phyloP scores from a whole-genome alignment of 2,888 invertebrate species.

The Conomelus anceps region DNA sequence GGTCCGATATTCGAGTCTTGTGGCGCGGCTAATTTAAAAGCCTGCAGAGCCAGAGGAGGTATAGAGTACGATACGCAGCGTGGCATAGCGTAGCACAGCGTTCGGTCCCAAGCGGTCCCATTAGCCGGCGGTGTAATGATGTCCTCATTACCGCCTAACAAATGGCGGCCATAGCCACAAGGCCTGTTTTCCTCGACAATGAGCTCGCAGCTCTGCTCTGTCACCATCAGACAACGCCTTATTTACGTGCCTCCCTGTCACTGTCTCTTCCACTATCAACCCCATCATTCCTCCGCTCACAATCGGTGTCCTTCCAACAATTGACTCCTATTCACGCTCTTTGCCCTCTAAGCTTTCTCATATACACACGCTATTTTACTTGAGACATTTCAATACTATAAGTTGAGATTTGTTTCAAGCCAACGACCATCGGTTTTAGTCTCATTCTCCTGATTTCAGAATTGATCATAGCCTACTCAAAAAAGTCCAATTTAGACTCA shows the following conservation, averaged over 20 bases:
- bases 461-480: no score
- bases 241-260: not conserved
- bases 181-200: conserved; percentile 9
- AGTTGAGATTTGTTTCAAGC: not conserved
- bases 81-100: not conserved
- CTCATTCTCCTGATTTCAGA: no score
- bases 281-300: not conserved
- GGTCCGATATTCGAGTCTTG: not conserved
- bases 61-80: not conserved
- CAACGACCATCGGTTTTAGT: not conserved
- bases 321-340: not conserved
- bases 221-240: conserved; percentile 11
- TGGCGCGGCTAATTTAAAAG: conserved; percentile 7
- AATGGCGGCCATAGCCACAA: not conserved
- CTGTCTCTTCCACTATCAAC: not conserved
- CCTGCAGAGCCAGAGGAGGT: not conserved
- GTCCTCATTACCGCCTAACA: conserved; percentile 11
- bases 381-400: not conserved
- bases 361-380: not conserved
- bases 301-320: not conserved
- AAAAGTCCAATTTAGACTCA: no score
- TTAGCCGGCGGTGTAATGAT: conserved; percentile 12
- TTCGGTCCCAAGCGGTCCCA: conserved; percentile 13
- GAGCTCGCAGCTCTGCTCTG: not conserved
- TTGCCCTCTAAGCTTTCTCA: not conserved